Percentiles rank a stretch among this genome's conserved stretches.
Conservation (phyloP, 2,888 invertebrate genomes). For the Napeogenes sylphis region DNA sequence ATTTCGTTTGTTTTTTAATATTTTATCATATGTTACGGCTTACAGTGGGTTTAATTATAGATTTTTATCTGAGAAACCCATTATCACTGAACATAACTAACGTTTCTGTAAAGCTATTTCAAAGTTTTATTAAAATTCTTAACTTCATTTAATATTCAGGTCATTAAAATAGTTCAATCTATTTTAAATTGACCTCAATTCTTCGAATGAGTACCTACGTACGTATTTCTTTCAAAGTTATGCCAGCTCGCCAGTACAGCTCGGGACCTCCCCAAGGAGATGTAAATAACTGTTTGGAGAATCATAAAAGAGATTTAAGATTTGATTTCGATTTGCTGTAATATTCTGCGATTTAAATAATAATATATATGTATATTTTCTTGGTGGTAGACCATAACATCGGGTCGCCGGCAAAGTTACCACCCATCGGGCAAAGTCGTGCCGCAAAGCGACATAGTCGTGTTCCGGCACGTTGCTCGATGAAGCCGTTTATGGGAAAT, state of each 20-base stretch:
- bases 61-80: background rate
- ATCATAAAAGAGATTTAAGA: slow-evolving; percentile 3
- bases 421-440: too few species aligned
- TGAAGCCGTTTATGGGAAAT: too few species aligned
- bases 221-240: background rate
- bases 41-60: too few species aligned
- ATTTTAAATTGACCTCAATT: background rate
- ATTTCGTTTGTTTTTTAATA: too few species aligned
- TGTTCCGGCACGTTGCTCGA: too few species aligned
- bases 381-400: too few species aligned
- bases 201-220: background rate
- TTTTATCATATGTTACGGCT: too few species aligned
- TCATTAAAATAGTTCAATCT: background rate
- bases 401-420: too few species aligned
- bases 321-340: background rate
- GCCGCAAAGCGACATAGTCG: too few species aligned
- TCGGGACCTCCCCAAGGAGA: background rate
- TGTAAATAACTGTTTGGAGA: background rate
- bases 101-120: too few species aligned
- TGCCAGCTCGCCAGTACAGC: background rate
- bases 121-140: too few species aligned
- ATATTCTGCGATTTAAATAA: background rate
- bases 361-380: too few species aligned
- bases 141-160: background rate
- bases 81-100: background rate